phyloP scores from a whole-genome alignment of 2,113 vertebrate genomes.

The Rhabdomys dilectus region DNA sequence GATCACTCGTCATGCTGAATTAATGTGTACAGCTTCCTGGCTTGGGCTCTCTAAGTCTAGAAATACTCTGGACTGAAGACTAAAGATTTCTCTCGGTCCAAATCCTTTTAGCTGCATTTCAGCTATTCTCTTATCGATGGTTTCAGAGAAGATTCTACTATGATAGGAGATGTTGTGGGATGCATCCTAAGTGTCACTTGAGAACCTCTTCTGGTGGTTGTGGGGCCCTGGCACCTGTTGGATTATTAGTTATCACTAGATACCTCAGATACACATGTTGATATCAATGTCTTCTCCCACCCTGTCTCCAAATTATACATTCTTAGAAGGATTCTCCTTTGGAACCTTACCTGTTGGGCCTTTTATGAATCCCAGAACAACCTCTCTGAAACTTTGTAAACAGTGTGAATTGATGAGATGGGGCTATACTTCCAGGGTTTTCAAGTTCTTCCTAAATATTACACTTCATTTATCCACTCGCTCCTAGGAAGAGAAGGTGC shows the following conservation, averaged over 20 bases:
- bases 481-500: background rate
- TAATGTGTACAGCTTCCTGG: slow-evolving; percentile 68
- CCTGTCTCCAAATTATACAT: background rate
- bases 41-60: slow-evolving; percentile 31
- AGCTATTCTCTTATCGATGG: accelerated
- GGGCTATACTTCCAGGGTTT: background rate
- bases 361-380: background rate
- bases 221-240: background rate
- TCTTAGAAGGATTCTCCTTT: background rate
- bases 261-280: background rate
- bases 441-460: background rate
- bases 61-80: slow-evolving; percentile 6
- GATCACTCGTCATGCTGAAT: slow-evolving; percentile 56
- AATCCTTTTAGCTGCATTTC: background rate
- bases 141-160: background rate
- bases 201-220: background rate
- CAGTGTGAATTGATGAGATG: no score
- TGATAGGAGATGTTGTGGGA: background rate
- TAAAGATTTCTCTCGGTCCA: background rate
- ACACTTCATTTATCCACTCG: background rate
- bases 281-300: background rate
- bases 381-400: background rate
- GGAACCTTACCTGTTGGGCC: background rate
- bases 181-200: accelerated
- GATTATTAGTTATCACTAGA: background rate